These are phyloP conservation scores for Eupeodes luniger DNA, from an alignment of 2,888 invertebrate species.

Conservation along the genomic window DNA sequence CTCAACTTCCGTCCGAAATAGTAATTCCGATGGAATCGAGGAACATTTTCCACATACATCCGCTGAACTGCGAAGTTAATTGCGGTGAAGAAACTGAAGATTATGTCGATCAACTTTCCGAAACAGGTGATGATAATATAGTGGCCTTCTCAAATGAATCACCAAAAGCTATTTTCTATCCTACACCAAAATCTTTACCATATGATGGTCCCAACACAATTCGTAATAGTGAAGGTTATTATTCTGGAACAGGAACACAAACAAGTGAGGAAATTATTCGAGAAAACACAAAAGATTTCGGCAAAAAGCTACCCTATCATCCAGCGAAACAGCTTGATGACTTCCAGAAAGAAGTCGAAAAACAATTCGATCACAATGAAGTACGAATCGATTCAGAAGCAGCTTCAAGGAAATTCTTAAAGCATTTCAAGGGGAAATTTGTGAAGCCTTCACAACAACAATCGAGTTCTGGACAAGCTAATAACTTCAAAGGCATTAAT, in stretches of 20 bases:
- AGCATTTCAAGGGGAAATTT: constrained; percentile 80
- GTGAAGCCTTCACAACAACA: not conserved
- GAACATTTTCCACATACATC: constrained; percentile 72
- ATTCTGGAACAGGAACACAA: constrained; percentile 77
- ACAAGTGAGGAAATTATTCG: constrained; percentile 81
- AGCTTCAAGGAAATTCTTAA: constrained; percentile 82
- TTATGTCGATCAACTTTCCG: constrained; percentile 83
- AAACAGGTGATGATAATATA: constrained; percentile 84
- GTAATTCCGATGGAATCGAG: constrained; percentile 42
- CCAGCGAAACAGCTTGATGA: constrained; percentile 77
- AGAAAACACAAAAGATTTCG: constrained; percentile 75
- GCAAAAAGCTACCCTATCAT: constrained; percentile 8
- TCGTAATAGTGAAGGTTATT: constrained; percentile 46
- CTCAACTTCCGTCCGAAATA: constrained; percentile 79
- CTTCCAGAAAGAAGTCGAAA: constrained; percentile 79
- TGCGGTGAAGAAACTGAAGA: constrained; percentile 84
- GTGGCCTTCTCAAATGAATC: constrained; percentile 82
- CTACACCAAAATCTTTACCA: constrained; percentile 37
- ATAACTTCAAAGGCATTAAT: not conserved
- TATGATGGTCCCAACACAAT: not conserved
- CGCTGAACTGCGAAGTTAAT: constrained; percentile 80
- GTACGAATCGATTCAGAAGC: constrained; percentile 78
- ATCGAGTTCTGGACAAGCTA: not conserved
- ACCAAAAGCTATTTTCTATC: constrained; percentile 40
- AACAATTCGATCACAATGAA: constrained; percentile 75